Conservation (phyloP, 2,113 vertebrate genomes). For the Hystrix brachyura region DNA sequence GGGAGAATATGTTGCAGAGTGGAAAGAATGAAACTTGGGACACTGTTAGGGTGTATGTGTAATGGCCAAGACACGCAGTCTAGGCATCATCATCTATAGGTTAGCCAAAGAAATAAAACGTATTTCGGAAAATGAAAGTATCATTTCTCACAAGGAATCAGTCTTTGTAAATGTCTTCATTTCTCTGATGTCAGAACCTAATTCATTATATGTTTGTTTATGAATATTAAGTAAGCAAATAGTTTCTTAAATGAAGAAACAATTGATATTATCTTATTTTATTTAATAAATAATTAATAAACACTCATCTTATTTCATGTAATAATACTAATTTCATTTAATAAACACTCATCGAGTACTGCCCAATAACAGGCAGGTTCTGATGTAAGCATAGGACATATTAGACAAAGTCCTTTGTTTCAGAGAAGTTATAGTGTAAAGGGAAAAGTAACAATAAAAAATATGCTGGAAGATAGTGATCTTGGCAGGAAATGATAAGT, state of each 20-base stretch:
- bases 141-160: conserved; percentile 24
- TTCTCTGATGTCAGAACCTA: background rate
- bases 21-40: background rate
- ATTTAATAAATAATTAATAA: background rate
- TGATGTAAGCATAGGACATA: background rate
- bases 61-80: background rate
- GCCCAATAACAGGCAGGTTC: background rate
- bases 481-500: background rate
- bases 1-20: background rate
- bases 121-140: conserved; percentile 32
- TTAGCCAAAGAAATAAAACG: background rate
- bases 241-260: background rate
- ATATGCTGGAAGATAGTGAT: background rate
- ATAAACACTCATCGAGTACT: background rate
- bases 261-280: background rate
- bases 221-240: conserved; percentile 4
- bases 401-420: background rate
- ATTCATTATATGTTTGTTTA: background rate
- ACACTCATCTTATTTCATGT: background rate
- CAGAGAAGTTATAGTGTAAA: background rate
- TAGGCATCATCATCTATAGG: background rate
- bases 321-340: background rate
- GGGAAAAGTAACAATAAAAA: background rate
- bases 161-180: background rate
- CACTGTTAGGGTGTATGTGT: background rate